Evolutionary conservation across 2,888 invertebrate species (phyloP).

Genomic region (Rutpela maculata): DNA sequence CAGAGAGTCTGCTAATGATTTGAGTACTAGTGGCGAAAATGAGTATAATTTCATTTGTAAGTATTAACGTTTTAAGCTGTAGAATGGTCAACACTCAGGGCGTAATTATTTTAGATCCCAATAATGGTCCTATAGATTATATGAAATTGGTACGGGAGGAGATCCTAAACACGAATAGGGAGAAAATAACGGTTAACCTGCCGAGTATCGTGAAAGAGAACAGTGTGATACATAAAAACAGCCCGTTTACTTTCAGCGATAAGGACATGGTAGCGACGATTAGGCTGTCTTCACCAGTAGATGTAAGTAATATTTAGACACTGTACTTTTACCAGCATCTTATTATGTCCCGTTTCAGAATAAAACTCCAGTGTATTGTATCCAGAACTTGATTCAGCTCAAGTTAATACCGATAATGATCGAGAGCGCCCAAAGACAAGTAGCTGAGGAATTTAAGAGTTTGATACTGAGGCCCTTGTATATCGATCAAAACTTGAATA

Average conservation of each 20-base stretch:
- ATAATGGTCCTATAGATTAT: conserved; percentile 62
- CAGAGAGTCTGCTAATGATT: conserved; percentile 48
- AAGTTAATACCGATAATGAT: conserved; percentile 73
- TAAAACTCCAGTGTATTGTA: conserved; percentile 67
- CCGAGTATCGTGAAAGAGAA: conserved; percentile 72
- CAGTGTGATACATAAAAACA: conserved; percentile 71
- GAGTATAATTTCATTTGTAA: conserved; percentile 68
- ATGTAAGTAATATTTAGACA: conserved; percentile 58
- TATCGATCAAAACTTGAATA: conserved; percentile 66
- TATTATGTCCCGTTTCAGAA: conserved; percentile 55
- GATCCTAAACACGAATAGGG: conserved; percentile 61
- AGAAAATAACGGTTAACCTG: conserved; percentile 71
- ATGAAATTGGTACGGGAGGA: conserved; percentile 68
- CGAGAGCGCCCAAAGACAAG: conserved; percentile 70
- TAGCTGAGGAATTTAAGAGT: conserved; percentile 76
- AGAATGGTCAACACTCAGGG: background rate
- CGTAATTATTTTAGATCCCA: conserved; percentile 54
- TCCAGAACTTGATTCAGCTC: conserved; percentile 74
- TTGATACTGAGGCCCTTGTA: conserved; percentile 75
- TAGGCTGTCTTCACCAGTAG: conserved; percentile 65
- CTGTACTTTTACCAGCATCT: too few species aligned
- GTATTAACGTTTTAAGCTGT: conserved; percentile 43
- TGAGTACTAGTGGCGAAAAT: conserved; percentile 53
- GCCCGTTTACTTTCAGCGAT: conserved; percentile 72
- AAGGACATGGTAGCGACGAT: conserved; percentile 74